A percentile compares a stretch with the other conserved stretches of the same genome.
These are phyloP conservation scores for Scaptodrosophila lebanonensis DNA, from an alignment of 1,140 invertebrate species.

Conservation along the genomic window DNA sequence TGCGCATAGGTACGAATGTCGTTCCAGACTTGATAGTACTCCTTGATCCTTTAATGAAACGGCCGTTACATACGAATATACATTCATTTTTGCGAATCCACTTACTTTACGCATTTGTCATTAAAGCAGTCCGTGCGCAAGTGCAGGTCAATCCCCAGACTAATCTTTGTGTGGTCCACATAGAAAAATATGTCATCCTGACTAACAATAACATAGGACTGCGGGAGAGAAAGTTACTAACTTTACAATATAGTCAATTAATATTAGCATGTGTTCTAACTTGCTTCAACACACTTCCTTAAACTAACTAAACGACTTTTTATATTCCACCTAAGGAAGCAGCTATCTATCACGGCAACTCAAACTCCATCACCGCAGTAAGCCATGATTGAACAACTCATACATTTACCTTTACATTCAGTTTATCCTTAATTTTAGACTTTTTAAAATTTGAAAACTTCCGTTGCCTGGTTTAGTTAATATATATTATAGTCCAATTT, in stretches of 20 bases:
- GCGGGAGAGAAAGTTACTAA: too few relatives aligned
- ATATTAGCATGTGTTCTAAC: too few relatives aligned
- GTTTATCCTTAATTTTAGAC: too few relatives aligned
- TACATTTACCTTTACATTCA: too few relatives aligned
- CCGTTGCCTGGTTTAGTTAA: too few relatives aligned
- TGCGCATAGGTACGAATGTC: slow-evolving; percentile 84
- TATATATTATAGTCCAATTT: too few relatives aligned
- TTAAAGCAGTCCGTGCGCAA: slow-evolving; percentile 80
- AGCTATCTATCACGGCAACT: too few relatives aligned
- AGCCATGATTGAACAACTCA: too few relatives aligned
- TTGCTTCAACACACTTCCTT: too few relatives aligned
- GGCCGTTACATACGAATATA: not conserved
- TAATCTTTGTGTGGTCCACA: slow-evolving; percentile 80
- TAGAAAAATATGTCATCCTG: slow-evolving; percentile 81
- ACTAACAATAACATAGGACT: slow-evolving; percentile 86
- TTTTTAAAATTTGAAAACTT: too few relatives aligned
- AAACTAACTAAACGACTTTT: too few relatives aligned
- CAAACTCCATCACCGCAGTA: too few relatives aligned
- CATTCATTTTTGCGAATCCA: not conserved
- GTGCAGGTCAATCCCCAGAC: slow-evolving; percentile 79
- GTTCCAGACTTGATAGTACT: slow-evolving; percentile 84
- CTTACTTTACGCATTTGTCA: slow-evolving; percentile 83
- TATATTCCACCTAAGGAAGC: slow-evolving; percentile 54
- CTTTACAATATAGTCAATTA: not conserved
- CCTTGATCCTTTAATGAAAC: slow-evolving; percentile 80